These are phyloP conservation scores for Cynopterus brachyotis DNA, from an alignment of 2,113 vertebrate species.

Conservation along the genomic window DNA sequence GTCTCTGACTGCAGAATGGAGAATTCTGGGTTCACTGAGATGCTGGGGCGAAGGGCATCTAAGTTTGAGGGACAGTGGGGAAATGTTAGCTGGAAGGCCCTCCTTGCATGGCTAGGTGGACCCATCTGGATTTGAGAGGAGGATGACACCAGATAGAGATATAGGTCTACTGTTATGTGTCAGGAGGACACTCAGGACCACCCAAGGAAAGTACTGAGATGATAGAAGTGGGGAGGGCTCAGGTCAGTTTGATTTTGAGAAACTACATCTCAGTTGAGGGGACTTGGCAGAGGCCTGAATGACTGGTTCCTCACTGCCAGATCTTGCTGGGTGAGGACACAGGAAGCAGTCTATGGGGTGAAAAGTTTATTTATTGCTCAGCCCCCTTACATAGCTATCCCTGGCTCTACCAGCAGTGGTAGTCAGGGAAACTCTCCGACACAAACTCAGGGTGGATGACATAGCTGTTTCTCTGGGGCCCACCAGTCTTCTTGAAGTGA, in stretches of 20 bases:
- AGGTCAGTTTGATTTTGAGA: not conserved
- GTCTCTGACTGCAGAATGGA: not conserved
- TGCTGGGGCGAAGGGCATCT: not conserved
- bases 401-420: not conserved
- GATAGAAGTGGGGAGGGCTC: not conserved
- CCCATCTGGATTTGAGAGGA: not conserved
- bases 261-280: not conserved
- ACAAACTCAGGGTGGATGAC: conserved; percentile 76
- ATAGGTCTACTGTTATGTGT: not conserved
- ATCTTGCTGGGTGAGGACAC: conserved; percentile 9
- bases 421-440: conserved; percentile 62
- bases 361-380: conserved; percentile 67
- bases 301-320: not conserved
- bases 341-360: not conserved
- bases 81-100: not conserved
- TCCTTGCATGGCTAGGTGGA: not conserved
- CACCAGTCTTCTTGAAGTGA: conserved; percentile 74
- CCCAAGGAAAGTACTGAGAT: not conserved
- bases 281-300: not conserved
- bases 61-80: not conserved
- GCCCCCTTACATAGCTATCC: not conserved
- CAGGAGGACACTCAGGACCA: not conserved
- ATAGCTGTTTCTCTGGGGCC: conserved; percentile 71
- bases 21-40: not conserved
- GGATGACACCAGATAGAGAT: not conserved